Evolutionary conservation across 92 coral and sea anemone species (phyloP).

Genomic region (Anthopleura xanthogrammica): DNA sequence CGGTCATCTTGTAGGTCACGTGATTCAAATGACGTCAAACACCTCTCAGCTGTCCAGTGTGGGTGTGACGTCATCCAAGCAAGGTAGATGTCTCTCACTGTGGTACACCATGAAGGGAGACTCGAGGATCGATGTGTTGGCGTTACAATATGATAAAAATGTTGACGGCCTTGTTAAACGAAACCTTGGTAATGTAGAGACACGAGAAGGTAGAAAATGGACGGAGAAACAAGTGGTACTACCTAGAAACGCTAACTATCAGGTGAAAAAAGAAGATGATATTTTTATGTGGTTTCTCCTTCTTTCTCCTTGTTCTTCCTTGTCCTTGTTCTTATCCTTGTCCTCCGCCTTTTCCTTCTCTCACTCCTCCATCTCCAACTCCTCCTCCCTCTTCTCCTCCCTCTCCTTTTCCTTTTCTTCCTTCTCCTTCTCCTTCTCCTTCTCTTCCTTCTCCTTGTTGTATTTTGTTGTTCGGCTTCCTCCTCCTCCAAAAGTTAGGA

Average conservation of each 20-base stretch:
- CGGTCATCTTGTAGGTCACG: not conserved
- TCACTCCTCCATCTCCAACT: no score
- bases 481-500: no score
- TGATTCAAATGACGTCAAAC: not conserved
- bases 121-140: constrained; percentile 3
- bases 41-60: constrained; percentile 14
- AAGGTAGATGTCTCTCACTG: constrained; percentile 25
- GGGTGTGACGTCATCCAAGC: constrained; percentile 18
- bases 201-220: not conserved
- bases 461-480: no score
- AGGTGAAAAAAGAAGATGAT: constrained; percentile 5
- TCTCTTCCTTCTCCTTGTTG: no score
- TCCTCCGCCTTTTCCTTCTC: no score
- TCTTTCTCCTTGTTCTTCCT: no score
- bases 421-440: not conserved
- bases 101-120: constrained; percentile 14
- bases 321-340: not conserved
- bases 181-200: constrained; percentile 15
- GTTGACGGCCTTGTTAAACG: not conserved
- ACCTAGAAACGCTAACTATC: constrained; percentile 23
- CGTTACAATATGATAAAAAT: constrained; percentile 7
- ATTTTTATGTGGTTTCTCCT: not conserved
- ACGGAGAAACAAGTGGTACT: constrained; percentile 21
- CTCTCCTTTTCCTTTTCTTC: not conserved
- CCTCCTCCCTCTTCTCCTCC: not conserved